Evolutionary conservation across 1,140 invertebrate genomes (phyloP).

Genomic region (Trachymyrmex cornetzi): DNA sequence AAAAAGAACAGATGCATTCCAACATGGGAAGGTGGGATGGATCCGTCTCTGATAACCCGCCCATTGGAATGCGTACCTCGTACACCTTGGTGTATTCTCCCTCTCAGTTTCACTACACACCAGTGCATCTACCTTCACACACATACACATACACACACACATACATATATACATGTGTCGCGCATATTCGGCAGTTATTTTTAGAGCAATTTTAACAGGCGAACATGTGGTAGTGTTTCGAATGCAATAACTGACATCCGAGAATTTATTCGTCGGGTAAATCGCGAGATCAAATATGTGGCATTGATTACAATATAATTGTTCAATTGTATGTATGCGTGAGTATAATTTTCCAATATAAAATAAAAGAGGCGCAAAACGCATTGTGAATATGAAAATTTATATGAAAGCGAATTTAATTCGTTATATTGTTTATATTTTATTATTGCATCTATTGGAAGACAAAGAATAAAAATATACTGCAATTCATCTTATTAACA

Average conservation of each 20-base stretch:
- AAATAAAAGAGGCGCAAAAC: neutral
- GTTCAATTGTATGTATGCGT: neutral
- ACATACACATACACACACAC: neutral
- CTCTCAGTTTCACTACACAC: conserved; percentile 73
- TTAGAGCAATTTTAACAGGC: conserved; percentile 63
- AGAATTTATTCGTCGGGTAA: conserved; percentile 29
- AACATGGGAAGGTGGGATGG: conserved; percentile 81
- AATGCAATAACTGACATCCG: conserved; percentile 51
- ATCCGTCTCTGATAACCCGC: conserved; percentile 84
- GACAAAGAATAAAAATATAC: neutral
- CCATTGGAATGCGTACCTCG: conserved; percentile 85
- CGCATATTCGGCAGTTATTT: conserved; percentile 72
- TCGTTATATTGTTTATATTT: neutral
- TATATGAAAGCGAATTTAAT: neutral
- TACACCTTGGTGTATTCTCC: conserved; percentile 82
- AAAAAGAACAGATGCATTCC: conserved; percentile 77
- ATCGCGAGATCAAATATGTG: conserved; percentile 7
- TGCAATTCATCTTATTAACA: neutral
- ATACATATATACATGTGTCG: neutral
- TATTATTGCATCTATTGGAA: neutral
- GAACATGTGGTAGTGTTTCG: conserved; percentile 22
- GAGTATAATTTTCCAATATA: neutral
- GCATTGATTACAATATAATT: neutral
- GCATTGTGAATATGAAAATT: neutral
- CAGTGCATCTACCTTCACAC: conserved; percentile 63